Evolutionary conservation across 2,113 vertebrate species (phyloP).

Genomic region (Diadophis punctatus): DNA sequence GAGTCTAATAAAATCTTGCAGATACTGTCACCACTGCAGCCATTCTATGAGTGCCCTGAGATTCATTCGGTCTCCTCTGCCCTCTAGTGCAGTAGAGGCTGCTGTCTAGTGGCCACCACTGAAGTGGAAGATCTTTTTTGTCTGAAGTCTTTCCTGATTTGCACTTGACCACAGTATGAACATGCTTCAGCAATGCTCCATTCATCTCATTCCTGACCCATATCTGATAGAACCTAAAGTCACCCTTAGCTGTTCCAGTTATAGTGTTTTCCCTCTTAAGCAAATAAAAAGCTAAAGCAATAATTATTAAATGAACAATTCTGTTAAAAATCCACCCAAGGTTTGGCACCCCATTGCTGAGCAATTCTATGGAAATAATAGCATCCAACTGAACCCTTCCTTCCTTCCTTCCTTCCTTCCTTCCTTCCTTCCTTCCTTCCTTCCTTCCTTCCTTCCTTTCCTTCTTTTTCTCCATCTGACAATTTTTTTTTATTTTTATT

Average conservation of each 20-base stretch:
- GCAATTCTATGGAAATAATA: background rate
- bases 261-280: background rate
- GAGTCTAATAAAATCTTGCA: background rate
- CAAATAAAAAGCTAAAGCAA: background rate
- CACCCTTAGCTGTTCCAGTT: background rate
- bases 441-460: background rate
- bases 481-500: slow-evolving; percentile 17
- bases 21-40: background rate
- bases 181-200: background rate
- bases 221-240: background rate
- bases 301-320: background rate
- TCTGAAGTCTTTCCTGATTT: background rate
- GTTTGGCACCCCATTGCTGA: background rate
- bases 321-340: background rate
- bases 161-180: background rate
- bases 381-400: slow-evolving; percentile 6
- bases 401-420: background rate
- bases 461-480: background rate
- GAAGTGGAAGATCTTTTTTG: background rate
- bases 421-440: background rate
- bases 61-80: background rate
- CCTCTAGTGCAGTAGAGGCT: background rate
- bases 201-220: background rate
- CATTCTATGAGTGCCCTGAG: background rate
- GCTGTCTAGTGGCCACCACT: background rate